Evolutionary conservation across 2,888 invertebrate species (phyloP).

Genomic region (Allophyes oxyacanthae): DNA sequence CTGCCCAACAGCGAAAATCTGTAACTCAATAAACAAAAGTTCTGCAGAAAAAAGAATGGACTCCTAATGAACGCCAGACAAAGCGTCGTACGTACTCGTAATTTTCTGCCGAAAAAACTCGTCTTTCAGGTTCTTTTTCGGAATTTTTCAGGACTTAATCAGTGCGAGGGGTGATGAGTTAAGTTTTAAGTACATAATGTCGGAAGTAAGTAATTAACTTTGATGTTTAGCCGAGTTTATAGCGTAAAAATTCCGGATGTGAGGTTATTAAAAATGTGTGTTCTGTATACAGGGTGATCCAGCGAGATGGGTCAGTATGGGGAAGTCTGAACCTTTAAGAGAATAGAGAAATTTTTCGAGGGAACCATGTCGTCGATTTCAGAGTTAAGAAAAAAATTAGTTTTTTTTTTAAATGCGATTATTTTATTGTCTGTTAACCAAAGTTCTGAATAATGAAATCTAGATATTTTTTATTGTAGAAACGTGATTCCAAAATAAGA

Average conservation of each 20-base stretch:
- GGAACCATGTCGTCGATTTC: no score
- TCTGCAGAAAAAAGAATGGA: conserved; percentile 24
- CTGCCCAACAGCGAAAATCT: conserved; percentile 33
- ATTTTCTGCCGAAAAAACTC: conserved; percentile 48
- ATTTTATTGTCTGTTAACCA: no score
- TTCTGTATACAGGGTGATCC: not conserved
- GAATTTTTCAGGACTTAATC: conserved; percentile 41
- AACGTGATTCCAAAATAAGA: no score
- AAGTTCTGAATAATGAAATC: no score
- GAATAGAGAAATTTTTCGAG: no score
- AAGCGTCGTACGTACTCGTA: conserved; percentile 28
- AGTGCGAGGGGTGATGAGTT: conserved; percentile 35
- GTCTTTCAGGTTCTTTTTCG: conserved; percentile 19
- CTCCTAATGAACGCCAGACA: conserved; percentile 40
- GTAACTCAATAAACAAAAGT: conserved; percentile 31
- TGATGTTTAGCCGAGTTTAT: not conserved
- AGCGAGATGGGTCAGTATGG: no score
- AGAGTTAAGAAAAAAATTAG: no score
- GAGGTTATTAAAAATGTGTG: not conserved
- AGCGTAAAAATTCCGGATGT: not conserved
- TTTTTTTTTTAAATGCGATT: no score
- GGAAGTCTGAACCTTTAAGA: no score
- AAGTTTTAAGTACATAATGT: conserved; percentile 26
- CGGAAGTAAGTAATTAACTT: not conserved
- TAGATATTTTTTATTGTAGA: no score